Evolutionary conservation across 2,888 invertebrate genomes (phyloP).

Genomic region (Ectemnius continuus): DNA sequence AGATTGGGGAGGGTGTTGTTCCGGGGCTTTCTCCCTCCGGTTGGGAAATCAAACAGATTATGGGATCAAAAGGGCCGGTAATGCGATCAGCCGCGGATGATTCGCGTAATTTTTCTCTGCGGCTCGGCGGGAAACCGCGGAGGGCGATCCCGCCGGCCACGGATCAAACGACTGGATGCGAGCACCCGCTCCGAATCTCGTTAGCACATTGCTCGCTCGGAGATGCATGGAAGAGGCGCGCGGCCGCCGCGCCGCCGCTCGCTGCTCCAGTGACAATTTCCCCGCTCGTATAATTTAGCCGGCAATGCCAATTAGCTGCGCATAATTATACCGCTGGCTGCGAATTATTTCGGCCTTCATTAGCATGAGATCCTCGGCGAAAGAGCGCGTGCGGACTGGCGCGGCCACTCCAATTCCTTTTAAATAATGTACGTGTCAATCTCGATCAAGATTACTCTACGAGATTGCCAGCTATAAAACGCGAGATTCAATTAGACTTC

Average conservation of each 20-base stretch:
- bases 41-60: neutral
- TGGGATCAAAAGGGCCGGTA: slow-evolving; percentile 1
- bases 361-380: slow-evolving; percentile 12
- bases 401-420: too few species aligned
- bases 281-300: slow-evolving; percentile 41
- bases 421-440: too few species aligned
- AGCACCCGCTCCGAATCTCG: slow-evolving; percentile 16
- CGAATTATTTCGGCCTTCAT: slow-evolving; percentile 45
- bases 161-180: slow-evolving; percentile 11
- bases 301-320: slow-evolving; percentile 35
- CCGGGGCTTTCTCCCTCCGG: neutral
- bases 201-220: slow-evolving; percentile 4
- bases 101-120: slow-evolving; percentile 15
- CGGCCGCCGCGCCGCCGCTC: slow-evolving; percentile 24
- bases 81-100: slow-evolving; percentile 8
- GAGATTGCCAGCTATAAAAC: too few species aligned
- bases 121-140: neutral
- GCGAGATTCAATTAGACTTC: too few species aligned
- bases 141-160: neutral
- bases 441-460: too few species aligned
- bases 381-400: neutral
- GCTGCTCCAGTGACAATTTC: slow-evolving; percentile 25
- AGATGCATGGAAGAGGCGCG: neutral
- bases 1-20: neutral
- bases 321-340: slow-evolving; percentile 40